phyloP scores from a whole-genome alignment of 2,797 vertebrate genomes.

The Hydrocynus forskahlii region DNA sequence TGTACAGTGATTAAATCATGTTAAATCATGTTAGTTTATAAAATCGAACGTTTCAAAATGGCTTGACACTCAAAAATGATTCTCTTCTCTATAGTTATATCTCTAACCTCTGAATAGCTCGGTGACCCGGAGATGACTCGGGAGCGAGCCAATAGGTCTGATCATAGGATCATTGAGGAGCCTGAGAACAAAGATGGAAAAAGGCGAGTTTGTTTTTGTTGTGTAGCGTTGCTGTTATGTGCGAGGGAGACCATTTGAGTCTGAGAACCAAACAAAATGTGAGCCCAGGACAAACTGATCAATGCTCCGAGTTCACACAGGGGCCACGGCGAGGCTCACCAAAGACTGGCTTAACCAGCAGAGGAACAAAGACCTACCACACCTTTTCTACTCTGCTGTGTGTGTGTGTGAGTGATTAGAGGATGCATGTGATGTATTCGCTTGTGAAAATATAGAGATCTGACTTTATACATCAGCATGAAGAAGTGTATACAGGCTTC shows the following conservation, averaged over 20 bases:
- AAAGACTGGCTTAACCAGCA: slow-evolving; percentile 81
- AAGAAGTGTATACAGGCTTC: not conserved
- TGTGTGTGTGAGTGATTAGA: slow-evolving; percentile 11
- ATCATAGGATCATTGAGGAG: slow-evolving; percentile 11
- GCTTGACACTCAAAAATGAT: not conserved
- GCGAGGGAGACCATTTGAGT: slow-evolving; percentile 65
- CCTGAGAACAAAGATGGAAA: slow-evolving; percentile 32
- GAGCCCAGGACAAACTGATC: slow-evolving; percentile 77
- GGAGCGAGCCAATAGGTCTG: slow-evolving; percentile 4
- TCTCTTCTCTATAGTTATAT: not conserved
- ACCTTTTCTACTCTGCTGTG: slow-evolving; percentile 69
- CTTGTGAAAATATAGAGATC: slow-evolving; percentile 17
- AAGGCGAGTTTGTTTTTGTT: slow-evolving; percentile 28
- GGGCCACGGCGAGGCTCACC: slow-evolving; percentile 77
- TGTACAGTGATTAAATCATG: not conserved
- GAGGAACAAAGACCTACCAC: slow-evolving; percentile 76
- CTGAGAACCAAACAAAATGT: slow-evolving; percentile 75
- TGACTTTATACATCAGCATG: slow-evolving; percentile 1
- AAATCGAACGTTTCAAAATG: not conserved
- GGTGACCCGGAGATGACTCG: slow-evolving; percentile 10
- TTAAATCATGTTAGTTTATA: not conserved
- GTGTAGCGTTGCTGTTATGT: slow-evolving; percentile 19
- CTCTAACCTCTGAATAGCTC: slow-evolving; percentile 15
- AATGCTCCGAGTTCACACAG: slow-evolving; percentile 79
- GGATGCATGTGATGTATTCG: not conserved